These are phyloP conservation scores for Syngnathus typhle DNA, from an alignment of 2,113 vertebrate genomes.

Conservation along the genomic window DNA sequence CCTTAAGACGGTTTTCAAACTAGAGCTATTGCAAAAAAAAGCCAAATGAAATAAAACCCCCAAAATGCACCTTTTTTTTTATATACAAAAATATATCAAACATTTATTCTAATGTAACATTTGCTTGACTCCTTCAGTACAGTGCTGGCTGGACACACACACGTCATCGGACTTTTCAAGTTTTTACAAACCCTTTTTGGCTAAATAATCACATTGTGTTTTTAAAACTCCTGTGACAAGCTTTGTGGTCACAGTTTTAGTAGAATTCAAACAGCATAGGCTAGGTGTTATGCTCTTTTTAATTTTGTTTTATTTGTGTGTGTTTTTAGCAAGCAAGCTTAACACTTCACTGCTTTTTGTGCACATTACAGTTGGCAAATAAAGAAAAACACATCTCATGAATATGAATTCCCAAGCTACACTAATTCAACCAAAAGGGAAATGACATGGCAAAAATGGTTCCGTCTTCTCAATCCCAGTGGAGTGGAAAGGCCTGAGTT, in stretches of 20 bases:
- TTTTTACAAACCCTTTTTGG: slow-evolving; percentile 52
- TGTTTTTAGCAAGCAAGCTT: slow-evolving; percentile 29
- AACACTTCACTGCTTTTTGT: slow-evolving; percentile 74
- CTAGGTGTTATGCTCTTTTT: slow-evolving; percentile 32
- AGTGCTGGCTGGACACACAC: slow-evolving; percentile 76
- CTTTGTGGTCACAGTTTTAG: slow-evolving; percentile 70
- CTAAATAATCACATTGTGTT: slow-evolving; percentile 47
- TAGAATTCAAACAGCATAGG: slow-evolving; percentile 46
- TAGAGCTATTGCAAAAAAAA: slow-evolving; percentile 85
- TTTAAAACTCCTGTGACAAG: slow-evolving; percentile 52
- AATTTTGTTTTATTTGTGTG: slow-evolving; percentile 24
- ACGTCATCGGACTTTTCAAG: slow-evolving; percentile 64
- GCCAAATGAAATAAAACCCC: slow-evolving; percentile 61
- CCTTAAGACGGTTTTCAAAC: slow-evolving; percentile 91
- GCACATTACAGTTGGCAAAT: slow-evolving; percentile 68
- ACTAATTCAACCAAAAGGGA: slow-evolving; percentile 63
- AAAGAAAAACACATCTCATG: slow-evolving; percentile 78
- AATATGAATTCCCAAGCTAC: slow-evolving; percentile 53
- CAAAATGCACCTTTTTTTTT: slow-evolving; percentile 55
- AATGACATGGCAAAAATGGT: slow-evolving; percentile 60
- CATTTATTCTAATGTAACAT: slow-evolving; percentile 78
- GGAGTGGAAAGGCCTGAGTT: slow-evolving; percentile 97
- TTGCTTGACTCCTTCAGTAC: slow-evolving; percentile 79
- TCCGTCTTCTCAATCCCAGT: slow-evolving; percentile 73
- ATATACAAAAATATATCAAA: slow-evolving; percentile 92